Evolutionary conservation across 2,113 vertebrate genomes (phyloP), one percentile per base, ranked within the genome.

Genomic region (Taurulus bubalis): DNA sequence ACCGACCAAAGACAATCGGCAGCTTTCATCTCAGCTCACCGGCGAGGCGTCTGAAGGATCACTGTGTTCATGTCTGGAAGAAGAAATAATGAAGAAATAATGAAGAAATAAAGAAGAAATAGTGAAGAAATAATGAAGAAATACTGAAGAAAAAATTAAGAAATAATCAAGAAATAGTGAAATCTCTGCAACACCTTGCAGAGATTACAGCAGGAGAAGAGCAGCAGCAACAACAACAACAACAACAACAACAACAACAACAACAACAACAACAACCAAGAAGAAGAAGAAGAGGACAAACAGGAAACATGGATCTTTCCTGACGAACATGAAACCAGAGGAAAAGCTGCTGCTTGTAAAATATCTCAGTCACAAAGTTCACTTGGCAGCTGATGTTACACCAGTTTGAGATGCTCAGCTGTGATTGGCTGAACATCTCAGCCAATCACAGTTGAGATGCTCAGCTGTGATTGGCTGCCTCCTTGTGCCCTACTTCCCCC

Each of bases 1-100:
- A 71, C 71, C 90, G 89, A 91, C 40, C 90, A 89, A 71, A 85
- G 79, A 92, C 87, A 79, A 84, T 82, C 56, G 60, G 60, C 74
- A 71, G 79, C 87, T 89, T 92, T 94, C 36, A 89, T 88, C 82
- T 79, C 58, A 66, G 75, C 14, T n/a, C 45, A 47, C 38, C 22
- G 26, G 36, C 49, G 89, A 75, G 84, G 87, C 82, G 75, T 76
- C 66, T 40, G 10, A 10, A 76, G 66, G 51, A 88, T 68, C 70
- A 40, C 40, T 62, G 6, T 47, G 65, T 79, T 47, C 66, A 64
- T 66, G n/a, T n/a, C n/a, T n/a, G n/a, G 63, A 81, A 73, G 72
- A 32, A 75, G 59, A 79, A 86, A 80, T 71, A 83, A 85, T 75
- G 38, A 34, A 34, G 34, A 34, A 34, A 34, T 34, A 34, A 34